A percentile compares a stretch with the other conserved stretches of the same genome.
These are phyloP conservation scores for Hydropotes inermis DNA, from an alignment of 2,113 vertebrate genomes.

Conservation along the genomic window DNA sequence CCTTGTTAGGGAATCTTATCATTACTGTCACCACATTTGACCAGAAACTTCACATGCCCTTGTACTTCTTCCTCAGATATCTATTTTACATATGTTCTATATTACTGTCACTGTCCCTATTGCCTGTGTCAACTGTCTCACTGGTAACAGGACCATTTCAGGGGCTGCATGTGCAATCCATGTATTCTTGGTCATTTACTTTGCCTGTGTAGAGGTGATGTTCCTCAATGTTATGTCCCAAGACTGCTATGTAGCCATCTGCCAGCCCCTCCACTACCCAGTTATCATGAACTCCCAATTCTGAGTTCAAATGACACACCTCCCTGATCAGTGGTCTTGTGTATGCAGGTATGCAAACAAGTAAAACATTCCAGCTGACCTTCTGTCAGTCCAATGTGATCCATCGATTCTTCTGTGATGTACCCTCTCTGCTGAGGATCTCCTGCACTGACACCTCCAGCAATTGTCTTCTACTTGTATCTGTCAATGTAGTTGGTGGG, in stretches of 20 bases:
- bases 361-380: background rate
- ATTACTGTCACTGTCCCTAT: conserved; percentile 1
- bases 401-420: conserved; percentile 42
- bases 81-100: conserved; percentile 10
- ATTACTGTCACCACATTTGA: background rate
- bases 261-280: background rate
- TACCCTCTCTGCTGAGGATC: conserved; percentile 43
- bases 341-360: background rate
- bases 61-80: conserved; percentile 36
- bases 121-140: background rate
- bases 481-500: background rate
- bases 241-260: background rate
- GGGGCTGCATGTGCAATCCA: background rate
- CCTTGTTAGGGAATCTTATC: background rate
- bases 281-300: background rate
- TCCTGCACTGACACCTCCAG: conserved; percentile 28
- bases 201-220: background rate
- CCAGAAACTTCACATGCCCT: background rate
- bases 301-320: background rate
- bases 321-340: background rate
- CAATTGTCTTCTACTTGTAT: background rate
- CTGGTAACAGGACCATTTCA: background rate
- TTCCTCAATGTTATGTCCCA: background rate
- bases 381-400: conserved; percentile 45
- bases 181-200: background rate